phyloP scores from a whole-genome alignment of 2,113 vertebrate species.

The Dipodomys spectabilis region DNA sequence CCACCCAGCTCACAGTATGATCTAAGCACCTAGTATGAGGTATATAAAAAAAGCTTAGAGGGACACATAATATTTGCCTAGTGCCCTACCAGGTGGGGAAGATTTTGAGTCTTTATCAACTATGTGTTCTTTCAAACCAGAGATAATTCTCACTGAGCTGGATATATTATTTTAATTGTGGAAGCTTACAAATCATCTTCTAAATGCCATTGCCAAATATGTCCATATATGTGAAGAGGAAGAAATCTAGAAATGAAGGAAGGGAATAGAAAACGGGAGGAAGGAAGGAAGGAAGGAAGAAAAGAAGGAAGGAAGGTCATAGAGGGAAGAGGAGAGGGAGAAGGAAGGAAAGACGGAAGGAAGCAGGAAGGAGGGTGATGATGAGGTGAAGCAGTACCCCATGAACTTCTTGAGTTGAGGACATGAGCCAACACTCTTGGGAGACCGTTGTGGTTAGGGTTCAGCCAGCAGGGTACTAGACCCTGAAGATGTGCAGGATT shows the following conservation, averaged over 20 bases:
- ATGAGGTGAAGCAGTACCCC: background rate
- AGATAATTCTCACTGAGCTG: background rate
- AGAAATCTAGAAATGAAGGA: accelerated
- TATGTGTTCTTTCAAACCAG: background rate
- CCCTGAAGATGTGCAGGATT: no score
- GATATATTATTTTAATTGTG: background rate
- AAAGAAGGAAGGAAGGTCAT: background rate
- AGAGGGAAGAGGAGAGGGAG: background rate
- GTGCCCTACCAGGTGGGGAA: no score
- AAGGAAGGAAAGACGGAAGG: background rate
- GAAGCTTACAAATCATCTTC: background rate
- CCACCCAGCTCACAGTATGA: background rate
- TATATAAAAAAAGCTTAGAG: background rate
- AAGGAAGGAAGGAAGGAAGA: background rate
- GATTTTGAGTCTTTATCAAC: background rate
- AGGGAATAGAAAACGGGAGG: no score
- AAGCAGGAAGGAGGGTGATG: background rate
- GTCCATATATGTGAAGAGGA: background rate
- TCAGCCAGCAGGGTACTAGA: background rate
- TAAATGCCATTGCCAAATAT: background rate
- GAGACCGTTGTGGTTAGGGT: background rate
- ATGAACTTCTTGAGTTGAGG: background rate
- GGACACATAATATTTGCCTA: background rate
- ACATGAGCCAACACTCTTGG: background rate
- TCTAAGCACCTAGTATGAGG: background rate